phyloP scores from a whole-genome alignment of 1,140 invertebrate genomes.

The Euglossa dilemma region DNA sequence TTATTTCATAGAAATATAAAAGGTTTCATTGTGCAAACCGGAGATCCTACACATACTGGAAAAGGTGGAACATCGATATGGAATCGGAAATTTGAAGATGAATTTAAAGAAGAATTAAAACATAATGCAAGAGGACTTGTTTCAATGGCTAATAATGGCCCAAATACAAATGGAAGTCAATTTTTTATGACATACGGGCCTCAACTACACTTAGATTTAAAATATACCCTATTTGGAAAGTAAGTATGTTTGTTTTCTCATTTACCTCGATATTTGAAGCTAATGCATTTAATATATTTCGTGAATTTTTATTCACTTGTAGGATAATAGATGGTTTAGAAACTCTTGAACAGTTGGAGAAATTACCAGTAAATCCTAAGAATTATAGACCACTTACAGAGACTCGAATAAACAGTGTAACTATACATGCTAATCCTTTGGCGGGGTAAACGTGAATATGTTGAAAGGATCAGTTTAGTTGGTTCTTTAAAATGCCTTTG shows the following conservation, averaged over 20 bases:
- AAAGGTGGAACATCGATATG: conserved; percentile 97
- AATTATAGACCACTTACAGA: conserved; percentile 94
- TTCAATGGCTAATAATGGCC: conserved; percentile 99
- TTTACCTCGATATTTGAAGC: background rate
- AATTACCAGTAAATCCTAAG: conserved; percentile 96
- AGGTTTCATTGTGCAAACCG: conserved; percentile 98
- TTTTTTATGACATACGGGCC: conserved; percentile 98
- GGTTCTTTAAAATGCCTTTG: background rate
- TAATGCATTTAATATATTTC: background rate
- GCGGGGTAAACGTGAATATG: conserved; percentile 84
- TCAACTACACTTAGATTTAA: conserved; percentile 97
- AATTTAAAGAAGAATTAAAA: conserved; percentile 97
- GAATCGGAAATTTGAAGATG: conserved; percentile 96
- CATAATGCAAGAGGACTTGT: conserved; percentile 94
- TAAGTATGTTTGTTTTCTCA: conserved; percentile 80
- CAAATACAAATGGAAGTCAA: conserved; percentile 99
- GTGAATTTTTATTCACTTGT: conserved; percentile 75
- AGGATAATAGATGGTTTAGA: conserved; percentile 99
- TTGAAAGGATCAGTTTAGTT: background rate
- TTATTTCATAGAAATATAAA: conserved; percentile 99
- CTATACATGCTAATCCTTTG: conserved; percentile 98
- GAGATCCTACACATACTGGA: conserved; percentile 97
- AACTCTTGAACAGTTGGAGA: conserved; percentile 97
- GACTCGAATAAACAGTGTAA: conserved; percentile 92
- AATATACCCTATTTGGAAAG: conserved; percentile 99